Conservation (phyloP, 1,140 invertebrate genomes). For the Oreohelix idahoensis region DNA sequence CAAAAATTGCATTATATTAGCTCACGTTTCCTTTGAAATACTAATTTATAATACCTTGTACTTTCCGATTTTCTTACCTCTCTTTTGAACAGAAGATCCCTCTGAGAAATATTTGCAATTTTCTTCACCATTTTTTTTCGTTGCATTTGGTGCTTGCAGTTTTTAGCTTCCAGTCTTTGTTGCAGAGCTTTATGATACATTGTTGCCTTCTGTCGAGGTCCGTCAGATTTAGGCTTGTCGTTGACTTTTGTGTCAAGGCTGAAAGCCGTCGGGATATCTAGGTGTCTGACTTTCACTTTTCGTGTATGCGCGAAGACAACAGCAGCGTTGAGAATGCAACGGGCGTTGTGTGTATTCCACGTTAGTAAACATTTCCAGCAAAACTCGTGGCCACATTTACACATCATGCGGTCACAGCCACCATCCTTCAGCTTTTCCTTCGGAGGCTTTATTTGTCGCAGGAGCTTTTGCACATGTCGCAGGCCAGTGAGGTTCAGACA, state of each 20-base stretch:
- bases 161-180: neutral
- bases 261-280: neutral
- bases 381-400: constrained; percentile 37
- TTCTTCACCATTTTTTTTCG: neutral
- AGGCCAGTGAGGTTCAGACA: constrained; percentile 55
- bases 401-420: constrained; percentile 39
- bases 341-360: neutral
- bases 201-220: neutral
- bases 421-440: constrained; percentile 41
- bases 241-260: neutral
- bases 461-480: constrained; percentile 55
- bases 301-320: neutral
- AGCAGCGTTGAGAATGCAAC: neutral
- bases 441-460: no score
- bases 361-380: constrained; percentile 36
- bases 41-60: no score
- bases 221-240: neutral
- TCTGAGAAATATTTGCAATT: neutral
- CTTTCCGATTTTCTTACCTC: neutral
- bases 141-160: neutral
- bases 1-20: no score
- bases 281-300: neutral
- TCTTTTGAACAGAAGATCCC: neutral
- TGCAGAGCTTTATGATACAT: constrained; percentile 26
- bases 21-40: no score